phyloP scores from a whole-genome alignment of 35 echinoderm and acorn worm species.

The Hemicentrotus pulcherrimus region DNA sequence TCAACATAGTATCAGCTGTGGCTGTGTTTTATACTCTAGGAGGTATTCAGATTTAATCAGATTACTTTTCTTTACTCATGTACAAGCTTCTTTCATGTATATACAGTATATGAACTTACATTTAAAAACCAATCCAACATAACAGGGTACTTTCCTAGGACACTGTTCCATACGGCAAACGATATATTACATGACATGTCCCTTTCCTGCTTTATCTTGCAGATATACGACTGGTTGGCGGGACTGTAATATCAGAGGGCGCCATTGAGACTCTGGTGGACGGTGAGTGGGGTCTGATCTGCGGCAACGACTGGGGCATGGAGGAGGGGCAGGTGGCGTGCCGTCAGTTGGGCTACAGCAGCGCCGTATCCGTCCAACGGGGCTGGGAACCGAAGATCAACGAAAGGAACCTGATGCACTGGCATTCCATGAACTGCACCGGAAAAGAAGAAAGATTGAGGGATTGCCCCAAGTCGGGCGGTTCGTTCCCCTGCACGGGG shows the following conservation, averaged over 20 bases:
- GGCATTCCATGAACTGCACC: slow-evolving; percentile 79
- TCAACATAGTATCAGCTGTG: too few relatives aligned
- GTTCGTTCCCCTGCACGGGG: slow-evolving; percentile 65
- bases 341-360: slow-evolving; percentile 78
- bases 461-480: slow-evolving; percentile 60
- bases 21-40: too few relatives aligned
- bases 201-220: background rate
- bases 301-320: slow-evolving; percentile 67
- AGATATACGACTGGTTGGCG: slow-evolving; percentile 82
- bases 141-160: too few relatives aligned
- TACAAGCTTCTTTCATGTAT: too few relatives aligned
- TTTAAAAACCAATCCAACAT: too few relatives aligned
- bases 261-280: slow-evolving; percentile 69
- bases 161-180: too few relatives aligned
- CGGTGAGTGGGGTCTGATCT: slow-evolving; percentile 78
- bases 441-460: slow-evolving; percentile 61
- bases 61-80: too few relatives aligned
- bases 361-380: background rate
- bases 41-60: too few relatives aligned
- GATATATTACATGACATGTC: background rate
- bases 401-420: slow-evolving; percentile 57
- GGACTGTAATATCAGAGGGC: slow-evolving; percentile 50
- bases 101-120: too few relatives aligned
- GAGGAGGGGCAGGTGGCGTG: slow-evolving; percentile 78
- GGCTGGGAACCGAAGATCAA: slow-evolving; percentile 52